Base-by-base conservation (phyloP, 30 jellyfish, hydroid and myxozoan species). In the Aurelia sp. region DNA sequence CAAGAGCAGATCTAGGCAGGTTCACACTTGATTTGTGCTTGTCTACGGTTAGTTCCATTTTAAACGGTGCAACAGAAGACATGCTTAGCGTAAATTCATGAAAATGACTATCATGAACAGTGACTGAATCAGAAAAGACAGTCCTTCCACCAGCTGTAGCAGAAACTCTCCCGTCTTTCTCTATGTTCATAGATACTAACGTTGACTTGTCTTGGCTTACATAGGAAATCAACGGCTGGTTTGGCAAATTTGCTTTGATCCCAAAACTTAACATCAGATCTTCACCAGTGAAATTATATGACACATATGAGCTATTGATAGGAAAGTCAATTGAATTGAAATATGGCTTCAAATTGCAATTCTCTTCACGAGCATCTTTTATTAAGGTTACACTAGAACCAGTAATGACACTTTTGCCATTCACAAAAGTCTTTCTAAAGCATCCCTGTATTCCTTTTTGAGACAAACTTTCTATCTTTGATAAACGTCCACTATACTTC, bases 391-490 rank as follows among this genome's bases (percentile, higher is more conserved):
- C 92, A 61, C 73, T 82, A 11, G 51, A 58, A 3, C 92, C 92
- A 10, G 63, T 81, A 33, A 83, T 27, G 17, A 83, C 55, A 44
- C 87, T 71, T 65, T 71, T 71, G 12, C 80, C 86, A 64, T 83
- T 83, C 75, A 70, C 40, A 5, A 74, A 8, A 17, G 86, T 12
- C 3, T 83, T 83, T 47, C 86, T 71, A 50, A 83, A 83, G 86
- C 92, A 83, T 3, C 74, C 92, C 17, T 73, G 52, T 17, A 83
- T 50, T n/a, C 92, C 86, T 44, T 69, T 83, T 62, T 51, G 66
- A 12, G 92, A 17, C 33, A 37, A 20, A 37, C 86, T 70, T 60
- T 83, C 92, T 48, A 44, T 62, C 53, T 18, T 3, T 71, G 92
- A 73, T 1, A 62, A 33, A 10, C 13, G 21, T 11, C 44, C 73